A percentile compares a stretch with the other conserved stretches of the same genome.
Evolutionary conservation across 2,113 vertebrate species (phyloP).

Genomic region (Ceyx cyanopectus): DNA sequence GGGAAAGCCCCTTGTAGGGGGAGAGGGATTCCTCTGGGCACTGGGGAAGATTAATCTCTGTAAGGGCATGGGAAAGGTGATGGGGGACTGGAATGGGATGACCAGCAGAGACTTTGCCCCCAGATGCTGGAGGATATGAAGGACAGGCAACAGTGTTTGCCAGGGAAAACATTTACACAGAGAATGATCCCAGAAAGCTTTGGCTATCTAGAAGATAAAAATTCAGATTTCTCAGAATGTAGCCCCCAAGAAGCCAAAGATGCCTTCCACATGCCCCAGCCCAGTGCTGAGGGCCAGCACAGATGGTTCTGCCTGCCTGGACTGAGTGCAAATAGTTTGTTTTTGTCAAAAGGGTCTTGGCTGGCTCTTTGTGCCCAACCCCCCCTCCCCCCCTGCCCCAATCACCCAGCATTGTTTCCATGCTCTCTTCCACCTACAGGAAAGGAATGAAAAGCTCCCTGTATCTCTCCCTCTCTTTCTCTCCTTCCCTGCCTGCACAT

Average conservation of each 20-base stretch:
- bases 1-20: not conserved
- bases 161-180: not conserved
- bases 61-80: not conserved
- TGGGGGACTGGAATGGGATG: not conserved
- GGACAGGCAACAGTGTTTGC: not conserved
- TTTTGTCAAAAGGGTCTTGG: slow-evolving; percentile 72
- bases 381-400: too few species aligned
- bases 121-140: not conserved
- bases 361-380: slow-evolving; percentile 22
- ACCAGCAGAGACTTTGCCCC: not conserved
- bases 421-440: slow-evolving; percentile 79
- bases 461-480: slow-evolving; percentile 10
- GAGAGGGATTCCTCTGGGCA: not conserved
- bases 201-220: not conserved
- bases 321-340: slow-evolving; percentile 51
- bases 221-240: not conserved
- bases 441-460: slow-evolving; percentile 72
- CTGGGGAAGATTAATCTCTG: not conserved
- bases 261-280: not conserved
- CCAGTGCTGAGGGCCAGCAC: slow-evolving; percentile 3
- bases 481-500: slow-evolving; percentile 16
- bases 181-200: not conserved
- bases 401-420: slow-evolving; percentile 72
- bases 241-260: not conserved
- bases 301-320: slow-evolving; percentile 34